Evolutionary conservation across 1,140 invertebrate species (phyloP), one percentile per base, ranked within the genome.

Genomic region (Dolichoris vasculosae): DNA sequence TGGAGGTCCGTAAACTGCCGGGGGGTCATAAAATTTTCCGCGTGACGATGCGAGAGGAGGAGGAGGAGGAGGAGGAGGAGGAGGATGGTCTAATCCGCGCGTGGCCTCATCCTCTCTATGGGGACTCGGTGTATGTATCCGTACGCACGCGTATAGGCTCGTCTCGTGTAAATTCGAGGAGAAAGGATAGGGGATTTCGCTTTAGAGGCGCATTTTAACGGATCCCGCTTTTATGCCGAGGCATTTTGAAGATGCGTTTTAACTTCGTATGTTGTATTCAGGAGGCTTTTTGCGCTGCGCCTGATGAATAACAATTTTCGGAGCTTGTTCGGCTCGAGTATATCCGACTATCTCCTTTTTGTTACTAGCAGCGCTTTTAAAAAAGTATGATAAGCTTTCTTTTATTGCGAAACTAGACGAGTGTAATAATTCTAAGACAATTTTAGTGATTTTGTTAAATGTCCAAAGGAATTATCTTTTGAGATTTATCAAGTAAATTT

Each of bases 11-110:
- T 32, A 23, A 63, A 3, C 15, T 20, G 4, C 9, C 32, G 0
- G 46, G n/a, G 46, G 32, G 43, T 83, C 55, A 55, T 83, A 83
- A 83, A 83, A 83, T 76, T 83, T 83, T 75, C 82, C 55, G 8
- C 30, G 1, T 46, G 1, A 20, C 23, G 38, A 0, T 73, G 38
- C 3, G 6, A 26, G 69, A 2, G 69, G 38, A 40, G 38, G 35
- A 69, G 59, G 32, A 26, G 71, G 35, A 38, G 35, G 48, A 77
- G 75, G 46, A 32, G 26, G 40, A 46, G 43, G 38, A 23, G n/a
- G 7, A 59, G 20, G 51, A 11, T 26, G 23, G 59, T 30, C 23
- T 79, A 63, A 79, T 63, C 23, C 38, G 32, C 35, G 13, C 55
- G 20, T 59, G 20, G 23, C 23, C 23, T 26, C 55, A 3, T 59